Base-by-base conservation (phyloP, 2,888 invertebrate species). In the Scaptomyza polygonia region DNA sequence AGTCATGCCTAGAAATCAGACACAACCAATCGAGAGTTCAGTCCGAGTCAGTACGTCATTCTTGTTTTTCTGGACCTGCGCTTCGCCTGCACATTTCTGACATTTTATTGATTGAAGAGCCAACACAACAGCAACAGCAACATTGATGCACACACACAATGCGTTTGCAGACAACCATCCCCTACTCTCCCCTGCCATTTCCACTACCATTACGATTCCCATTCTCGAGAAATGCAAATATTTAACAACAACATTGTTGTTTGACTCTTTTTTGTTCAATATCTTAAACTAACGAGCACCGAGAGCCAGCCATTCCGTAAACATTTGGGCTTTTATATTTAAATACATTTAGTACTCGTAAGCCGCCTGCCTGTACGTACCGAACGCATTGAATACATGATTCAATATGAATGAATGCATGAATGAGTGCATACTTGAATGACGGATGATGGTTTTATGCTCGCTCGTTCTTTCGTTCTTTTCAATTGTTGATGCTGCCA, bases 21-120 rank as follows among this genome's bases (percentile, higher is more conserved):
- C 81, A 83, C 42, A 42, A 80, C 79, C 79, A 85, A 68, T 77
- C 73, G 62, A 72, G 44, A 39, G 32, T 58, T 61, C 67, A 51
- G 40, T 36, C 14, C 84, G 25, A 79, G 88, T 86, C 79, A 62
- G 67, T 81, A 74, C 70, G 70, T 88, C 82, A 81, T 62, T 79
- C 84, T 77, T 21, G 21, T 1, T 1, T 1, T 39, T 52, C 18
- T 48, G 40, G 34, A 18, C 36, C 36, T 44, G 27, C 29, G 32
- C n/a, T n/a, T 34, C n/a, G 32, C n/a, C 32, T 36, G 36, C 39
- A 76, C 88, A 81, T 86, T 81, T 81, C 86, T 81, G 81, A 86
- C 86, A 87, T 88, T 81, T 81, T 87, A 81, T 81, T 81, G 81
- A 81, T 81, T 86, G 86, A 88, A 75, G 88, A 81, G 86, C 76